Base-by-base conservation (phyloP, 2,888 invertebrate genomes). In the Coronaproctus castanopsis region DNA sequence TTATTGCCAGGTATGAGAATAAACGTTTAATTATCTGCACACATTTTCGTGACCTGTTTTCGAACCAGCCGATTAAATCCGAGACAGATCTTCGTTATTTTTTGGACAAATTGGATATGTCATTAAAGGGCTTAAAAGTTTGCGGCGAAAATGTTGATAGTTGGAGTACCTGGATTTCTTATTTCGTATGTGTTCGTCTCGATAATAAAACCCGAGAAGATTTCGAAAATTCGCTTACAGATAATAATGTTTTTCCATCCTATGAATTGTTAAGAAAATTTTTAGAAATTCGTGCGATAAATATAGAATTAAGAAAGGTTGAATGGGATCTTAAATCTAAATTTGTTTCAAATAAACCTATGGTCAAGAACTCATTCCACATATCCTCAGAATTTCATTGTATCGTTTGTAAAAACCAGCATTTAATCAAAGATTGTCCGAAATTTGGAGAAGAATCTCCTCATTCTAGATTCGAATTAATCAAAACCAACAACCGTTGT, bases 221-320 rank as follows among this genome's bases (percentile, higher is more conserved):
- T 55, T 55, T 18, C 24, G 55, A 55, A 3, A 23, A 55, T 24
- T n/a, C n/a, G n/a, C n/a, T n/a, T n/a, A n/a, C n/a, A n/a, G n/a
- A n/a, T n/a, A n/a, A n/a, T n/a, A n/a, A n/a, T n/a, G n/a, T n/a
- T n/a, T n/a, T n/a, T n/a, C n/a, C n/a, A n/a, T n/a, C n/a, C n/a
- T n/a, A n/a, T n/a, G n/a, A n/a, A n/a, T n/a, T n/a, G n/a, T n/a
- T 55, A 22, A 19, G n/a, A n/a, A 55, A 55, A 55, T 55, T 55
- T 24, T 24, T 55, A n/a, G 24, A 55, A 21, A 21, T n/a, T 24
- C 55, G 55, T 24, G 21, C 55, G 24, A 24, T 55, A 24, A 19
- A 19, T 2, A n/a, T 55, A 2, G 24, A 24, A 14, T 24, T 24
- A 24, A 3, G 24, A 8, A 24, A 14, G 2, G 5, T 5, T 24